Conservation (phyloP, 1,140 invertebrate species). For the Limonius californicus region DNA sequence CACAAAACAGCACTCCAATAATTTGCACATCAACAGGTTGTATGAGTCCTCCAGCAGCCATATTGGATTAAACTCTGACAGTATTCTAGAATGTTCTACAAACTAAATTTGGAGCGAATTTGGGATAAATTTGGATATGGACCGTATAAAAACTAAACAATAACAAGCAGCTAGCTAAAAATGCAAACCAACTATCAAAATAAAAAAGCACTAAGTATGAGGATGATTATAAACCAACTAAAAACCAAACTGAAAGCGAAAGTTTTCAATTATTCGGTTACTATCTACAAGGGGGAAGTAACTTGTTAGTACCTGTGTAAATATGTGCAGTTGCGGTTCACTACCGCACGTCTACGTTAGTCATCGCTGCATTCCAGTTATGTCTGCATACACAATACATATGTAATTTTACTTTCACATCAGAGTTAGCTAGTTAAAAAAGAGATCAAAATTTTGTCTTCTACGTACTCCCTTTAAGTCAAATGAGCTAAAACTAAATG, state of each 20-base stretch:
- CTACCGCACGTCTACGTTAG: constrained; percentile 46
- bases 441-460: constrained; percentile 8
- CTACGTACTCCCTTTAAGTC: too few relatives aligned
- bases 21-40: too few relatives aligned
- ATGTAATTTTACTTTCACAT: not conserved
- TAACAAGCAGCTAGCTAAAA: not conserved
- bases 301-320: constrained; percentile 43
- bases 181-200: not conserved
- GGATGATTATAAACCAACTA: not conserved
- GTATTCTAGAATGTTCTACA: too few relatives aligned
- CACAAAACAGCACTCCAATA: too few relatives aligned
- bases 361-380: constrained; percentile 46
- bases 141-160: too few relatives aligned
- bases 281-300: constrained; percentile 15
- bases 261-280: not conserved
- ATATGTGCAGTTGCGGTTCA: constrained; percentile 40
- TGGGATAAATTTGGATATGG: too few relatives aligned
- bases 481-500: constrained; percentile 2
- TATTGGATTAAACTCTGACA: too few relatives aligned
- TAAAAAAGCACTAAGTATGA: constrained; percentile 5
- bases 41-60: too few relatives aligned
- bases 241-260: not conserved
- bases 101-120: too few relatives aligned
- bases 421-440: not conserved
- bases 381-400: constrained; percentile 34